These are phyloP conservation scores for Macaca mulatta DNA, from an alignment of 2,113 vertebrate genomes.

Conservation along the genomic window DNA sequence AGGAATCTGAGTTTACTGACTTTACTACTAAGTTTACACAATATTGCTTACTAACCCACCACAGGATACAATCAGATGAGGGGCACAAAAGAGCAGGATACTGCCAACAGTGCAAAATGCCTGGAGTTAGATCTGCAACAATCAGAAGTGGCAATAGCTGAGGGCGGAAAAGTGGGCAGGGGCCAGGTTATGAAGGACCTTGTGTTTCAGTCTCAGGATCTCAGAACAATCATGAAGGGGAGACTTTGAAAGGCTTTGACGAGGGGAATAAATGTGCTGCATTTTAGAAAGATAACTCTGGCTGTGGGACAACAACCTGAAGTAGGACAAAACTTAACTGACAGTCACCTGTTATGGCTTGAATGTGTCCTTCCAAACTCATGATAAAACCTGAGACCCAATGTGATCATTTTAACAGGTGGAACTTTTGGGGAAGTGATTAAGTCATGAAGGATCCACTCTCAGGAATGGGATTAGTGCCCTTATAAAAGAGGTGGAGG, in stretches of 20 bases:
- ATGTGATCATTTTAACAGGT: neutral
- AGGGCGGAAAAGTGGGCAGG: neutral
- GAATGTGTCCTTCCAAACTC: neutral
- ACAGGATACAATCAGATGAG: neutral
- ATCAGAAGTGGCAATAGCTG: neutral
- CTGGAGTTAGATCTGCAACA: neutral
- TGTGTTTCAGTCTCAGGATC: neutral
- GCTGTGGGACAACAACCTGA: neutral
- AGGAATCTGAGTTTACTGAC: neutral
- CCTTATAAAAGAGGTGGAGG: neutral
- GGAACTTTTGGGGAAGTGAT: neutral
- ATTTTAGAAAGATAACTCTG: neutral
- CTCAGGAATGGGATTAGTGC: neutral
- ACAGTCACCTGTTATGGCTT: neutral
- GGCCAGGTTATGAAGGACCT: neutral
- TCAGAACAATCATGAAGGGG: neutral
- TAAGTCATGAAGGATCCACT: neutral
- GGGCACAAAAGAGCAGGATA: neutral
- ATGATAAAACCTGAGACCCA: neutral
- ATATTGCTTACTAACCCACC: neutral
- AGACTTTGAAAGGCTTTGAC: neutral
- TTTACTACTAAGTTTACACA: neutral
- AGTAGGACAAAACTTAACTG: neutral
- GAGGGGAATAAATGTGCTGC: neutral
- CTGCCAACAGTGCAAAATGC: neutral